phyloP scores from a whole-genome alignment of 2,888 invertebrate genomes.

The Orchestes rusci region DNA sequence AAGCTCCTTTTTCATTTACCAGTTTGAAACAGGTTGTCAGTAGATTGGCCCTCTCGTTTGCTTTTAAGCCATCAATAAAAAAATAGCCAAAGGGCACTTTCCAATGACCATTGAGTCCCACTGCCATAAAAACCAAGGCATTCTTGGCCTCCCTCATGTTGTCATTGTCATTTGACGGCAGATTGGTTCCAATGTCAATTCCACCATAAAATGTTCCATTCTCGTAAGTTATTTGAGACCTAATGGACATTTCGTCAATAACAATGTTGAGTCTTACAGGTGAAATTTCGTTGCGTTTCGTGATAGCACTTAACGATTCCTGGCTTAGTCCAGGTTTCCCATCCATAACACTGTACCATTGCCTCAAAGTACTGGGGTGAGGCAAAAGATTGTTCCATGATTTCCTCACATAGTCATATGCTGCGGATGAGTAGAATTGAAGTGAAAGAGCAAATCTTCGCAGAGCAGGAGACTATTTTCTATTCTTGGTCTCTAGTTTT shows the following conservation, averaged over 20 bases:
- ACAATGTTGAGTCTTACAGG: too few relatives aligned
- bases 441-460: too few relatives aligned
- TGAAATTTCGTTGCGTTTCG: too few relatives aligned
- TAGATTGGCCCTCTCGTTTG: conserved; percentile 10
- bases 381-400: too few relatives aligned
- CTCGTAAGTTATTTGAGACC: conserved; percentile 7
- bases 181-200: conserved; percentile 11
- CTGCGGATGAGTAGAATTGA: too few relatives aligned
- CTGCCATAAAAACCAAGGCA: conserved; percentile 23
- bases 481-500: too few relatives aligned
- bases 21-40: conserved; percentile 5
- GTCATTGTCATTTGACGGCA: background rate
- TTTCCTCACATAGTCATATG: too few relatives aligned
- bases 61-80: conserved; percentile 21
- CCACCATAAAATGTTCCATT: conserved; percentile 13
- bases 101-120: conserved; percentile 19
- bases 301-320: too few relatives aligned
- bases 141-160: background rate
- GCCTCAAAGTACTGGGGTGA: too few relatives aligned
- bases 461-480: too few relatives aligned
- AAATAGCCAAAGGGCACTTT: conserved; percentile 22
- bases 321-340: too few relatives aligned
- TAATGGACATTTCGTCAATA: conserved; percentile 16
- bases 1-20: conserved; percentile 12
- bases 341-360: too few relatives aligned